A percentile compares a stretch with the other conserved stretches of the same genome.
These are phyloP conservation scores for Chromis chromis DNA, from an alignment of 2,797 vertebrate species.

Conservation along the genomic window DNA sequence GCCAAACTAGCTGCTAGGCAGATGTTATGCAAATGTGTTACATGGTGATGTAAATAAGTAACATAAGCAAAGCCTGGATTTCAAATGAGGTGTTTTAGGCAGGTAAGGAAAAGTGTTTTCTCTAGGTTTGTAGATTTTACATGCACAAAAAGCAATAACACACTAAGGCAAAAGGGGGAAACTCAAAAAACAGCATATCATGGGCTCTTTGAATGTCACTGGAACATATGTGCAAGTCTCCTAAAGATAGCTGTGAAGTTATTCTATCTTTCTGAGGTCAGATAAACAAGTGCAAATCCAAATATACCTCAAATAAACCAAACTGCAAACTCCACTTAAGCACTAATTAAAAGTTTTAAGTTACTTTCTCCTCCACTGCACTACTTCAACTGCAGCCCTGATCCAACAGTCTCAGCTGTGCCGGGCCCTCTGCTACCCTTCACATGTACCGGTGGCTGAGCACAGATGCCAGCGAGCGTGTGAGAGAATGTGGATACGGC, in stretches of 20 bases:
- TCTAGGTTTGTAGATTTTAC: too few relatives aligned
- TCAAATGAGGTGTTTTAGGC: too few relatives aligned
- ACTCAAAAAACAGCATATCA: too few relatives aligned
- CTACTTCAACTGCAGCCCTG: conserved; percentile 5
- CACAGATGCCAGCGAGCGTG: conserved; percentile 45
- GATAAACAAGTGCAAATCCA: not conserved
- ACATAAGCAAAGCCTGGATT: too few relatives aligned
- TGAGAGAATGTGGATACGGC: conserved; percentile 53
- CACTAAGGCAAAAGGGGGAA: too few relatives aligned
- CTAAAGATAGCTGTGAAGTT: conserved; percentile 15
- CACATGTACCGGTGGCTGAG: conserved; percentile 25
- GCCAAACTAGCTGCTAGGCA: too few relatives aligned
- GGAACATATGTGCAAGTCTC: not conserved
- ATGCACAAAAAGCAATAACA: too few relatives aligned
- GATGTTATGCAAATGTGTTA: too few relatives aligned
- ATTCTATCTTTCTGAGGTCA: conserved; percentile 16
- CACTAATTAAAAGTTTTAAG: conserved; percentile 46
- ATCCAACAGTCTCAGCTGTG: conserved; percentile 36
- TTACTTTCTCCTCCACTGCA: conserved; percentile 22
- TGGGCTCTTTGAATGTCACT: conserved; percentile 7
- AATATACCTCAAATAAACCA: conserved; percentile 28
- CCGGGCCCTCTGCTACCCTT: conserved; percentile 11
- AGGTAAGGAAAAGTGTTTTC: too few relatives aligned
- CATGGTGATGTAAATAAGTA: too few relatives aligned
- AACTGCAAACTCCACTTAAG: conserved; percentile 37